A percentile compares a stretch with the other conserved stretches of the same genome.
phyloP scores from a whole-genome alignment of 2,888 invertebrate species.

The Camponotus fellah region DNA sequence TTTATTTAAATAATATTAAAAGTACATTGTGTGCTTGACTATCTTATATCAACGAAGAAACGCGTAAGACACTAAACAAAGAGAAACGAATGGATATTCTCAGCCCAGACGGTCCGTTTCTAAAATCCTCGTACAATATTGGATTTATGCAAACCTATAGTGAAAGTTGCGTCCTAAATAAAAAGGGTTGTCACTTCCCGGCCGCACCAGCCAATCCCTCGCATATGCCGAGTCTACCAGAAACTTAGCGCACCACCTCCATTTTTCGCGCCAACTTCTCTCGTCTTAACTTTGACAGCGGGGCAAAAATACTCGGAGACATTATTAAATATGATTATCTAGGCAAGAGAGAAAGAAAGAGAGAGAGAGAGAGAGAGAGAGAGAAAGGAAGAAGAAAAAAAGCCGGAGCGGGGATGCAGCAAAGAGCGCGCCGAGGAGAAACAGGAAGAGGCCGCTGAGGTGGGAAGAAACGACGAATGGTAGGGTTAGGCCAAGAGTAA shows the following conservation, averaged over 20 bases:
- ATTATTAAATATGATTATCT: constrained; percentile 85
- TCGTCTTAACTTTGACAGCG: constrained; percentile 80
- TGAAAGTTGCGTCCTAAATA: constrained; percentile 84
- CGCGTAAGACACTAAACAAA: not conserved
- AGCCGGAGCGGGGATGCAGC: constrained; percentile 44
- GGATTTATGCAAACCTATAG: constrained; percentile 82
- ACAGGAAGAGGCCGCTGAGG: constrained; percentile 74
- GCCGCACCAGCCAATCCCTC: constrained; percentile 35
- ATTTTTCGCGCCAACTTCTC: constrained; percentile 77
- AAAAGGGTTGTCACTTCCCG: constrained; percentile 84
- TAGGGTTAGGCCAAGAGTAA: constrained; percentile 70
- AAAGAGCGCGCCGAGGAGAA: constrained; percentile 18
- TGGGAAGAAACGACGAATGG: constrained; percentile 60
- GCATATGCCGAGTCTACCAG: constrained; percentile 5
- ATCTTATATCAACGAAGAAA: not conserved
- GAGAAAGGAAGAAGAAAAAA: constrained; percentile 24
- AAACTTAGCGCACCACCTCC: constrained; percentile 61
- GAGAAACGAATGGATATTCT: constrained; percentile 8
- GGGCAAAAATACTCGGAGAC: constrained; percentile 83
- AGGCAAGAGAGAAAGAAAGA: constrained; percentile 21
- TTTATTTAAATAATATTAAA: not conserved
- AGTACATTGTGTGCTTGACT: not conserved
- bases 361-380: constrained; percentile 25
- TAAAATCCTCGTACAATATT: constrained; percentile 78
- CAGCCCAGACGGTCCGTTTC: not conserved